A percentile compares a stretch with the other conserved stretches of the same genome.
These are phyloP conservation scores for Therioaphis trifolii DNA, from an alignment of 2,888 invertebrate genomes.

Conservation along the genomic window DNA sequence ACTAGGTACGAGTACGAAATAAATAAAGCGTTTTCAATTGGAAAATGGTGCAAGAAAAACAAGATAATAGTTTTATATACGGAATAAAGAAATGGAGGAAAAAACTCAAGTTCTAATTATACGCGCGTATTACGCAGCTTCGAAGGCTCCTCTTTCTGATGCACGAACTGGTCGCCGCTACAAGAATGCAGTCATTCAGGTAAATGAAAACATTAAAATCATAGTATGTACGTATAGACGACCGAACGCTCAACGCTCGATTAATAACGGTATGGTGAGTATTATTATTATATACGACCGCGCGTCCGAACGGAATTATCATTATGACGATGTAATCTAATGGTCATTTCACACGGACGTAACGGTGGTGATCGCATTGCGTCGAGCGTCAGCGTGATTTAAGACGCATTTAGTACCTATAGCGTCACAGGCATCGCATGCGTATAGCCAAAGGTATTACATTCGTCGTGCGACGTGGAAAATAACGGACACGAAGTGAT, in stretches of 20 bases:
- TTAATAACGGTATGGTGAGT: constrained; percentile 46
- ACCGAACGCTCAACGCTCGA: neutral
- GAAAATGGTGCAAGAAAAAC: too few species aligned
- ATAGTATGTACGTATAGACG: neutral
- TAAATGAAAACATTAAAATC: constrained; percentile 14
- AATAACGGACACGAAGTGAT: too few species aligned
- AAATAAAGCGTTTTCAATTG: too few species aligned
- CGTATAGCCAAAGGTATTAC: too few species aligned
- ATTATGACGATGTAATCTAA: constrained; percentile 23
- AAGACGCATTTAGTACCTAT: neutral
- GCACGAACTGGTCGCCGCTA: constrained; percentile 44
- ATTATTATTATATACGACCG: neutral
- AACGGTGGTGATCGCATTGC: constrained; percentile 17
- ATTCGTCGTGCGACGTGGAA: too few species aligned
- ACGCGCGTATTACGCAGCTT: too few species aligned
- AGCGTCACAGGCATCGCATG: too few species aligned
- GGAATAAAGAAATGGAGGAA: too few species aligned
- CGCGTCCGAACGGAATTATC: constrained; percentile 36
- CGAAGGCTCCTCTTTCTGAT: neutral
- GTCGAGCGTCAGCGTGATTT: too few species aligned
- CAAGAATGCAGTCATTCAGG: constrained; percentile 50
- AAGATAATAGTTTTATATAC: too few species aligned
- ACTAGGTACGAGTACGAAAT: too few species aligned
- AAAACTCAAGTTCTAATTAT: too few species aligned
- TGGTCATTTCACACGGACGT: constrained; percentile 1